phyloP scores from a whole-genome alignment of 2,888 invertebrate species.

The Neocrepidodera transversa region DNA sequence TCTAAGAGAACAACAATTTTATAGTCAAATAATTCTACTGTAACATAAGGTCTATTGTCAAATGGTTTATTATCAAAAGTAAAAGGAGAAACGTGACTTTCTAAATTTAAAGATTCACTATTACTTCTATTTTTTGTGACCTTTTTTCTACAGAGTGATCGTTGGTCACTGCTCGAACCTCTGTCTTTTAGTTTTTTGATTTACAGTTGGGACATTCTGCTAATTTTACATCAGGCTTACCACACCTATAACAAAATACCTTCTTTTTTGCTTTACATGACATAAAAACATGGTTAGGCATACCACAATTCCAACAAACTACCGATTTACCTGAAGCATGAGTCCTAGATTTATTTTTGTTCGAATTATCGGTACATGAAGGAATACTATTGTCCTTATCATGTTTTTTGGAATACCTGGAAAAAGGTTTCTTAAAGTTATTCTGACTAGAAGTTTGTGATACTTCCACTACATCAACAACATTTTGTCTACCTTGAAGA shows the following conservation, averaged over 20 bases:
- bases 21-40: too few relatives aligned
- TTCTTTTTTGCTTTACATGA: slow-evolving; percentile 3
- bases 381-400: not conserved
- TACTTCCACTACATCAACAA: not conserved
- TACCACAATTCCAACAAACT: slow-evolving; percentile 17
- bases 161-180: too few relatives aligned
- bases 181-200: too few relatives aligned
- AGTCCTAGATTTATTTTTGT: not conserved
- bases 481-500: not conserved
- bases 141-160: too few relatives aligned
- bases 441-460: not conserved
- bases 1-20: too few relatives aligned
- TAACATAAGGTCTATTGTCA: too few relatives aligned
- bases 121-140: too few relatives aligned
- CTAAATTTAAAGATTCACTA: too few relatives aligned
- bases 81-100: too few relatives aligned
- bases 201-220: slow-evolving; percentile 16
- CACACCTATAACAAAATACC: slow-evolving; percentile 32
- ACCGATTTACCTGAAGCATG: not conserved
- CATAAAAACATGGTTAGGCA: slow-evolving; percentile 18
- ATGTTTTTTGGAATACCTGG: not conserved
- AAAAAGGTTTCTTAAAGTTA: not conserved
- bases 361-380: not conserved
- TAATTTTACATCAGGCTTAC: slow-evolving; percentile 14
- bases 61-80: too few relatives aligned